Base-by-base conservation (phyloP, 2,113 vertebrate species). In the Puntigrus tetrazona region DNA sequence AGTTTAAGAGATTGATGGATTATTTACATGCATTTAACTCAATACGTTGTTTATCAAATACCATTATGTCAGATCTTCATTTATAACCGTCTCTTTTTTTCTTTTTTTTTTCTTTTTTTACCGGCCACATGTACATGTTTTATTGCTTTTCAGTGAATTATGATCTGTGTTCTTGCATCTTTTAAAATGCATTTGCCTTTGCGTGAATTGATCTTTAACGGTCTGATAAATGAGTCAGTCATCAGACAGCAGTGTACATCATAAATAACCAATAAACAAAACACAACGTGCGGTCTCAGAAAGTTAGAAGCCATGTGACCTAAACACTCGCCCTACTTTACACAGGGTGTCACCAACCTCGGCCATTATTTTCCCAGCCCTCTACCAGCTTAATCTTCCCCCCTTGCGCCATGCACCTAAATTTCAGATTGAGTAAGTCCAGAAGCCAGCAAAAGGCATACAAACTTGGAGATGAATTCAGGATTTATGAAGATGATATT, bases 181-280 rank as follows among this genome's bases (percentile, higher is more conserved):
- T 82, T 82, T 70, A 82, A 82, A 82, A 36, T 70, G 80, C 31
- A 36, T 82, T 82, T 82, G 45, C 41, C 80, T 82, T 82, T 82
- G 65, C 31, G 27, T 38, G 43, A 97, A 97, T 97, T 97, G 97
- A 97, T 97, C 92, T 94, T 94, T 95, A 95, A 93, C 94, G 94
- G 91, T 92, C 91, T 97, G 96, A 98, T 97, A 96, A 97, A 97
- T 97, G 95, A 93, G 93, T 92, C 89, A 89, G 88, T 88, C 92
- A 94, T 95, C 65, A 73, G 95, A 95, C 94, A 94, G 92, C 94
- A 93, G 90, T 91, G 89, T 91, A 88, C 89, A 93, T 94, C 95
- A 97, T 98, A 95, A 96, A 96, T 97, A 95, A 94, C 92, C 93
- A 94, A 93, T 94, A 94, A 92, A 92, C 93, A 92, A 94, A 92